These are phyloP conservation scores for Glareola pratincola DNA, from an alignment of 2,113 vertebrate species.

Conservation along the genomic window DNA sequence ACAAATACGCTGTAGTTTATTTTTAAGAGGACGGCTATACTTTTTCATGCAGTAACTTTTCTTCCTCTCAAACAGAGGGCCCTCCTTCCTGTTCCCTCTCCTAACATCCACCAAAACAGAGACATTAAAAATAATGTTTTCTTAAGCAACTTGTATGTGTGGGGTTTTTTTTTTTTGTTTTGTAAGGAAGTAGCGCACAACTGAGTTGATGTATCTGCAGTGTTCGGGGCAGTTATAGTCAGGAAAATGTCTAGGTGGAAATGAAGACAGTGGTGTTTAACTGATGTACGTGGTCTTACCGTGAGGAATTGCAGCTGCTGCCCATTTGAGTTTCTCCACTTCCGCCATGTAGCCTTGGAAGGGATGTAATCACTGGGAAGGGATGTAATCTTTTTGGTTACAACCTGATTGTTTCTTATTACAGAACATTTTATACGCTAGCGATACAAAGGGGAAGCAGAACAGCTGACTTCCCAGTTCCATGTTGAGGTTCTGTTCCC, in stretches of 20 bases:
- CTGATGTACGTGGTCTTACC: not conserved
- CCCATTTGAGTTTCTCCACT: not conserved
- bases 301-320: not conserved
- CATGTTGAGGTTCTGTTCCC: not conserved
- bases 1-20: not conserved
- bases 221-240: not conserved
- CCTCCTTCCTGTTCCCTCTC: not conserved
- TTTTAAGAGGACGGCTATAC: not conserved
- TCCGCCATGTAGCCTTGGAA: not conserved
- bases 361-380: not conserved
- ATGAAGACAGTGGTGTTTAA: not conserved
- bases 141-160: not conserved
- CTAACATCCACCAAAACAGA: not conserved
- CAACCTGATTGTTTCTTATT: not conserved
- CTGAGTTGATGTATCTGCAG: not conserved
- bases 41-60: not conserved
- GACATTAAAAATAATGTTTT: not conserved
- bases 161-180: not conserved
- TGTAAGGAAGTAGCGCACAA: not conserved
- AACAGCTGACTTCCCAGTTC: not conserved
- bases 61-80: not conserved
- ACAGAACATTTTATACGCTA: not conserved
- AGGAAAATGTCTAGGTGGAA: rapidly evolving
- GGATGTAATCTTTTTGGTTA: not conserved
- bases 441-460: not conserved